Evolutionary conservation across 2,113 vertebrate genomes (phyloP).

Genomic region (Podarcis raffonei): DNA sequence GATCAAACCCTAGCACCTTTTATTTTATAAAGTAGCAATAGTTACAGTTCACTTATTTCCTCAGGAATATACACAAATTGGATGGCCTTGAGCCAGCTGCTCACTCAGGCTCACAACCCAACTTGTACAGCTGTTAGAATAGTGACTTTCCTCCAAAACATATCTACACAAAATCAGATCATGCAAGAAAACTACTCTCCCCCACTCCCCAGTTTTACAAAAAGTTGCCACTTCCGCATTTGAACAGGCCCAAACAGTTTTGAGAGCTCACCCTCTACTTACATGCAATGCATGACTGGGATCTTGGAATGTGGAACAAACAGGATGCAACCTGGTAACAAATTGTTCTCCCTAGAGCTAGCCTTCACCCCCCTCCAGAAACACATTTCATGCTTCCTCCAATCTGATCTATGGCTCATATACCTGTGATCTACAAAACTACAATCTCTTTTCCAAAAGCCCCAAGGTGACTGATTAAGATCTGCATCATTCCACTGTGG

Average conservation of each 20-base stretch:
- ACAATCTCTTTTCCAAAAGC: conserved; percentile 14
- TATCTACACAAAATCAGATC: background rate
- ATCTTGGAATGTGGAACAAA: conserved; percentile 10
- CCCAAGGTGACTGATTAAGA: conserved; percentile 64
- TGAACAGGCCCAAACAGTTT: background rate
- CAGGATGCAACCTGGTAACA: conserved; percentile 17
- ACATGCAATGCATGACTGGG: background rate
- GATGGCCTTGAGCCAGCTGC: background rate
- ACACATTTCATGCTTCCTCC: background rate
- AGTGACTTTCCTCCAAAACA: background rate
- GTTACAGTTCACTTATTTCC: background rate
- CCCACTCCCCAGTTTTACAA: background rate
- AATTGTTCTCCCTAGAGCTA: background rate
- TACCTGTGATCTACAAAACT: conserved; percentile 49
- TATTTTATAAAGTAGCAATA: background rate
- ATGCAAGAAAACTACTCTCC: background rate
- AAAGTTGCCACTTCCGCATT: no score
- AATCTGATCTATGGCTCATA: conserved; percentile 4
- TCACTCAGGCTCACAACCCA: background rate
- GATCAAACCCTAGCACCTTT: background rate
- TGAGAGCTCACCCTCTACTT: background rate
- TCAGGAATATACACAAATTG: background rate
- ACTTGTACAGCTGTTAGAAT: background rate
- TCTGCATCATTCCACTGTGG: conserved; percentile 40
- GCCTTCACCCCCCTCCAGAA: background rate